These are phyloP conservation scores for Dryadula phaetusa DNA, from an alignment of 2,888 invertebrate genomes.

Conservation along the genomic window DNA sequence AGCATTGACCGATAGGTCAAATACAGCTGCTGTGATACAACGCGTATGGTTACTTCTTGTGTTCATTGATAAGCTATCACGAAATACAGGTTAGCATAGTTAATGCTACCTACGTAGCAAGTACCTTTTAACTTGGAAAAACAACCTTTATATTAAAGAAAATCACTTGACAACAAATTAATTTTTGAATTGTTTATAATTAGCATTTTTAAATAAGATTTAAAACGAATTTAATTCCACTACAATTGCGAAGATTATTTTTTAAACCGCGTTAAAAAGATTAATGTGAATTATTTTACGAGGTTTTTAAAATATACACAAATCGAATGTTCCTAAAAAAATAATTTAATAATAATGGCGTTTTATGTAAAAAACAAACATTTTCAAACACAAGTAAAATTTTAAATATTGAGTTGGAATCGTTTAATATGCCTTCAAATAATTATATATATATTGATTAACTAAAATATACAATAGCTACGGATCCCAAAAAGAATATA, in stretches of 20 bases:
- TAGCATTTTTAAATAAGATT: neutral
- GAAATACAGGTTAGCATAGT: slow-evolving; percentile 39
- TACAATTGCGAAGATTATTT: too few species aligned
- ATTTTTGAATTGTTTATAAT: too few species aligned
- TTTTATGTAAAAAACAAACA: too few species aligned
- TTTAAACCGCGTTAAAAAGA: too few species aligned
- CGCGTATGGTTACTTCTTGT: slow-evolving; percentile 50
- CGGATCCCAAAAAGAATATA: neutral
- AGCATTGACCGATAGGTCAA: slow-evolving; percentile 45
- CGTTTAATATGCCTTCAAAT: too few species aligned
- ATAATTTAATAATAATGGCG: too few species aligned
- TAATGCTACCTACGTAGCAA: slow-evolving; percentile 19
- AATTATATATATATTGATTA: neutral
- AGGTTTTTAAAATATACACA: too few species aligned
- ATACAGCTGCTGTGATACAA: slow-evolving; percentile 49
- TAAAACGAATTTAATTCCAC: too few species aligned
- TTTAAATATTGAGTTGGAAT: too few species aligned
- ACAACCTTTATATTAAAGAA: neutral
- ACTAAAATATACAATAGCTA: neutral
- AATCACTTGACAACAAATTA: neutral
- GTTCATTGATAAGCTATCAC: slow-evolving; percentile 45
- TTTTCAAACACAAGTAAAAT: too few species aligned
- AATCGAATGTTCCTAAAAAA: too few species aligned
- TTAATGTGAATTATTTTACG: too few species aligned
- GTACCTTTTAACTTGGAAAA: neutral